Conservation (phyloP, 2,797 vertebrate genomes). For the Syncerus caffer region DNA sequence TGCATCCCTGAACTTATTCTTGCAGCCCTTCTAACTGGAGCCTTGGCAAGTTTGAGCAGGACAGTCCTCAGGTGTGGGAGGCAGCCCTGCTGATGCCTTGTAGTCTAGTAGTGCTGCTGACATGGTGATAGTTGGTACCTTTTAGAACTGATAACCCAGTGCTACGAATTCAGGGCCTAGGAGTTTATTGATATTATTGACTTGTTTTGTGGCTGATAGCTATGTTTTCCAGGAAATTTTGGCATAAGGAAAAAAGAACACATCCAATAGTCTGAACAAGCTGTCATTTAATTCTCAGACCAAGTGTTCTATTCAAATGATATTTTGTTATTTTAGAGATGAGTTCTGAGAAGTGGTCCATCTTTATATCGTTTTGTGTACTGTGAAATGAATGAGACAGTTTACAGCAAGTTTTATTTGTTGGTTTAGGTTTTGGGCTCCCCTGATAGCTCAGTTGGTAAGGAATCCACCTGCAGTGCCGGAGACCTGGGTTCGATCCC, state of each 20-base stretch:
- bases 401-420: background rate
- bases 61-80: background rate
- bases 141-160: background rate
- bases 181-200: background rate
- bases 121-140: background rate
- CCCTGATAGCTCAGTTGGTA: too few relatives aligned
- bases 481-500: too few relatives aligned
- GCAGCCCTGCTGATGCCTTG: accelerated
- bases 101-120: too few relatives aligned
- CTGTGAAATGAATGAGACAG: background rate
- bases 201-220: background rate
- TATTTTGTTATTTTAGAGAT: background rate
- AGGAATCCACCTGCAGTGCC: too few relatives aligned
- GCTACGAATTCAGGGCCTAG: background rate
- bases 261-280: background rate
- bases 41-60: background rate
- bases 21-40: background rate
- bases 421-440: background rate
- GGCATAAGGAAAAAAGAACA: background rate
- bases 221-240: background rate
- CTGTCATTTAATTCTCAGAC: background rate
- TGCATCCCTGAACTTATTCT: background rate
- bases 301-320: background rate
- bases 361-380: background rate
- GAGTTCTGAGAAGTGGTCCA: background rate